Evolutionary conservation across 2,113 vertebrate species (phyloP).

Genomic region (Turnix velox): DNA sequence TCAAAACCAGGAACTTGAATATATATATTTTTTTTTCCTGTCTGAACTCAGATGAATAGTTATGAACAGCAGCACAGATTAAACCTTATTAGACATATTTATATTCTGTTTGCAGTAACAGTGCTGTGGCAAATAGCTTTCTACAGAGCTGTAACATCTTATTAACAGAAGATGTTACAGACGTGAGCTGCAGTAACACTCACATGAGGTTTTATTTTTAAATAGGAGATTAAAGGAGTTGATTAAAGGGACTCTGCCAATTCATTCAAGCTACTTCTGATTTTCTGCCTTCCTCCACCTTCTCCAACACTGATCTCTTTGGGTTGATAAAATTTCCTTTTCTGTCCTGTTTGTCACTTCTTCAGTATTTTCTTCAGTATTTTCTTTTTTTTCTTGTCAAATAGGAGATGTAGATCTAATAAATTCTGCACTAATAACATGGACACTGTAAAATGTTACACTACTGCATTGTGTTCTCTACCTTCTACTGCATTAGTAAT

Average conservation of each 20-base stretch:
- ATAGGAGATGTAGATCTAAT: background rate
- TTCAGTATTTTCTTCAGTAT: background rate
- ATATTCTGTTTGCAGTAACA: slow-evolving; percentile 75
- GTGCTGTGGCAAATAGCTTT: slow-evolving; percentile 62
- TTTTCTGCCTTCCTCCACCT: background rate
- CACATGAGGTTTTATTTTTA: slow-evolving; percentile 44
- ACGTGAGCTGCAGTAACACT: background rate
- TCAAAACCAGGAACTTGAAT: slow-evolving; percentile 79
- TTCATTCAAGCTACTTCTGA: background rate
- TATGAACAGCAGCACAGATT: slow-evolving; percentile 78
- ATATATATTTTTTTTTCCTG: slow-evolving; percentile 73
- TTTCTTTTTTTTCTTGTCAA: background rate
- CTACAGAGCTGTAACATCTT: slow-evolving; percentile 35
- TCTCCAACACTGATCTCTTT: background rate
- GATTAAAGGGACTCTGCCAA: background rate
- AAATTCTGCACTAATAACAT: background rate
- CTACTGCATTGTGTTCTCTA: background rate
- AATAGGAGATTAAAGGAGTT: slow-evolving; percentile 19
- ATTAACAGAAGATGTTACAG: slow-evolving; percentile 46
- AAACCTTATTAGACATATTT: slow-evolving; percentile 74
- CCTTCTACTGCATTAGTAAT: background rate
- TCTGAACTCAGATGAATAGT: slow-evolving; percentile 79
- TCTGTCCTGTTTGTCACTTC: background rate
- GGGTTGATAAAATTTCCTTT: background rate
- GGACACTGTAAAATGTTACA: background rate